Evolutionary conservation across 1,140 invertebrate species (phyloP).

Genomic region (Leptinotarsa lineolata): DNA sequence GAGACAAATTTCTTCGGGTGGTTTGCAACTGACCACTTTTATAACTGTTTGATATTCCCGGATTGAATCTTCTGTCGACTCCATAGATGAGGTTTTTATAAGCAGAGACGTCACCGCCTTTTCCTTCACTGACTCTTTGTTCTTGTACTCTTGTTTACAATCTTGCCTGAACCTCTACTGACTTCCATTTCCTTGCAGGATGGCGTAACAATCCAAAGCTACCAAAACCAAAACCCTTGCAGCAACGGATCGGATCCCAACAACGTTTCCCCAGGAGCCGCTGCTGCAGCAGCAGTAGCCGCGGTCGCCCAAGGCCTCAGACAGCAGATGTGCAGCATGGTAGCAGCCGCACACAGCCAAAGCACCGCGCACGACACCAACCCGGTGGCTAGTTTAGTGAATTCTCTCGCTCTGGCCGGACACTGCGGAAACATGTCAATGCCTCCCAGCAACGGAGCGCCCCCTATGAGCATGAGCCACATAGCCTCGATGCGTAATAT

Average conservation of each 20-base stretch:
- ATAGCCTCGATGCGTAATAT: constrained; percentile 50
- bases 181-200: constrained; percentile 43
- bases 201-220: constrained; percentile 51
- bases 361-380: constrained; percentile 61
- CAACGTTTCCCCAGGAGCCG: constrained; percentile 67
- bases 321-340: constrained; percentile 75
- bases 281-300: constrained; percentile 73
- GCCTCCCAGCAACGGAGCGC: constrained; percentile 53
- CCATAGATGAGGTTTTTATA: too few relatives aligned
- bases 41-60: too few relatives aligned
- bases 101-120: too few relatives aligned
- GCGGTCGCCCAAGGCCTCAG: constrained; percentile 71
- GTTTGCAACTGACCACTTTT: too few relatives aligned
- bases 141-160: too few relatives aligned
- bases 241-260: constrained; percentile 66
- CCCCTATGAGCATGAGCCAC: constrained; percentile 53
- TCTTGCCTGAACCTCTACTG: too few relatives aligned
- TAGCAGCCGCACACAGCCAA: constrained; percentile 64
- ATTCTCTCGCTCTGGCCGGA: constrained; percentile 50
- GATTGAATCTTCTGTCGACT: too few relatives aligned
- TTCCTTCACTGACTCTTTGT: too few relatives aligned
- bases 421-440: constrained; percentile 54
- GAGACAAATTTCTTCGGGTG: too few relatives aligned
- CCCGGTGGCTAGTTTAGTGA: constrained; percentile 55
- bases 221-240: constrained; percentile 53